Evolutionary conservation across 2,113 vertebrate genomes (phyloP), one percentile per base, ranked within the genome.

Genomic region (Hypocryptadius cinnamomeus): DNA sequence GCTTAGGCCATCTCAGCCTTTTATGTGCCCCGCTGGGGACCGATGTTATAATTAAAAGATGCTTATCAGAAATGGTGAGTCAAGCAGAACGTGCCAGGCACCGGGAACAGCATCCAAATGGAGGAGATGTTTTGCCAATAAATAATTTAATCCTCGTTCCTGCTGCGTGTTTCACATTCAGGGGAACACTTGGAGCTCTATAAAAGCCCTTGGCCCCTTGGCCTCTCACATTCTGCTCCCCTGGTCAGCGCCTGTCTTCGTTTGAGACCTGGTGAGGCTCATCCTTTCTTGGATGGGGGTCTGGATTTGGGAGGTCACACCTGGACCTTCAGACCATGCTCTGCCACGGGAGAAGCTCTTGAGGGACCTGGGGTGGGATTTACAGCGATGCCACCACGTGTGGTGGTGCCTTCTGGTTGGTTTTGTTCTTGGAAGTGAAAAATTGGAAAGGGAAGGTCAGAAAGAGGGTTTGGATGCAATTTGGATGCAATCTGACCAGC

Each of bases 61-160:
- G 40, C 85, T 93, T 95, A 96, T 96, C 95, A 74, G 40, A 71
- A 86, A 70, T 66, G 3, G 50, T 86, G 95, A 96, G 88, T 94
- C 96, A 95, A 90, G 68, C 13, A 86, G 85, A 85, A 40, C 30
- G 22, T 53, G 89, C 76, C 89, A 79, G 74, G 86, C 2, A 2
- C 92, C 6, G 82, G 85, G 93, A 95, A 88, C 88, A 95, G 79
- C 76, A 88, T 87, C 79, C 88, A 39, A 90, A 65, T 39, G 76
- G 56, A 92, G 88, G 79, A 90, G 90, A 74, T 86, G 92, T 68
- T 94, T 94, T 47, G 71, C 7, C 40, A 86, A 56, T 95, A 96
- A 96, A 96, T 91, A 89, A 93, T 85, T 95, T 70, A 95, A 14
- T 73, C 85, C 90, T 95, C 93, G 77, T 96, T 94, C 95, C 88